Evolutionary conservation across 92 coral and sea anemone genomes (phyloP), one percentile per base, ranked within the genome.

Genomic region (Phymanthus crucifer): DNA sequence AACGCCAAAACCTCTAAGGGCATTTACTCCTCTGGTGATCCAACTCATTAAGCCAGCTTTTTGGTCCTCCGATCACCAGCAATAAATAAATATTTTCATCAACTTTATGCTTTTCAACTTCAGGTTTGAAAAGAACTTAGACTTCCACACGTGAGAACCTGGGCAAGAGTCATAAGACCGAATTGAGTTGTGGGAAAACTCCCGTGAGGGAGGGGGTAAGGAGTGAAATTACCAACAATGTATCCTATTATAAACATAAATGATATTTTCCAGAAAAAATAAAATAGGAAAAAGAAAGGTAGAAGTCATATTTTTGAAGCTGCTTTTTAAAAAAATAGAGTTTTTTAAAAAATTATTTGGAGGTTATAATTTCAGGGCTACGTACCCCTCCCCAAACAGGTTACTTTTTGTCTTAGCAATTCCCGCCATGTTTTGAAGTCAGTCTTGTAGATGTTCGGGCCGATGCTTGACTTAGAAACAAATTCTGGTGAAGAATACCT

Each of bases 1-100:
- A 36, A 74, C 24, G 14, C 79, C 86, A 40, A 82, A 78, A 70
- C 78, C 86, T 64, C 81, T 81, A 40, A 88, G 64, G 47, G 80
- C 45, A 71, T 54, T 87, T 37, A 85, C 46, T 76, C 89, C 87
- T 75, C 91, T 83, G 74, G 80, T 73, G 66, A 91, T 66, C 95
- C 95, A 91, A 50, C 95, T 91, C 95, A 91, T 80, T 58, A 72
- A 71, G 67, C 3, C 29, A 61, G 1, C 68, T 27, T 61, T 27
- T 74, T 35, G 19, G 12, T 74, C 32, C 29, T 24, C 68, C 3
- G 35, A 61, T 61, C 29, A 4, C 68, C 4, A 11, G 34, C 7
- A 61, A 61, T n/a, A n/a, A 27, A 61, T 61, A 61, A 27, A 61
- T 61, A 29, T 5, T 27, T 26, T 61, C 26, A 61, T 27, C 68